Base-by-base conservation (phyloP, 2,888 invertebrate genomes). In the Troides aeacus region DNA sequence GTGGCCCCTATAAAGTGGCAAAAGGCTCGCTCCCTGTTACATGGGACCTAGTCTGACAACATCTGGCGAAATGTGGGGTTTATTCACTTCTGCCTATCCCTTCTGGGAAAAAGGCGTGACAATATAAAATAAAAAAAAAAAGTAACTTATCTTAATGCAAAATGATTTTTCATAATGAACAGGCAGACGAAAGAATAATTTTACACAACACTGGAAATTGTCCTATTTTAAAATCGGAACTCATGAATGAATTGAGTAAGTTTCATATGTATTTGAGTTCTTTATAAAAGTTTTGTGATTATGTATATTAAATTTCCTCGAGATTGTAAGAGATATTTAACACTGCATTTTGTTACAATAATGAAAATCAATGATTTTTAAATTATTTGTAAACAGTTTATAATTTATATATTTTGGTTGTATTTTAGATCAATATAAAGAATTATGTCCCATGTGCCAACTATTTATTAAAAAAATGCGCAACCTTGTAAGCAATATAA, bases 381-480 rank as follows among this genome's bases (percentile, higher is more conserved):
- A 18, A 12, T 18, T 15, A 50, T 50, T 15, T 5, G 4, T 50
- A 15, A 18, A 50, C 17, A 17, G 18, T 50, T 50, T 50, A 50
- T 50, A 50, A 15, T 50, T 50, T 15, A 17, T 50, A 2, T 50
- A 5, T 50, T 50, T 50, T 39, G 39, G 15, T 50, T 50, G 50
- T 10, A 21, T 66, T 68, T 61, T 70, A 86, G 86, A 77, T 75
- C 76, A 73, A n/a, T 78, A 78, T 39, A 77, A 75, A 66, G 74
- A 80, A 7, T 79, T 77, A 72, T 87, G 85, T 71, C 64, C 69
- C 17, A 75, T 77, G 72, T 86, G 85, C 70, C 78, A 77, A 73
- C 68, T 70, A n/a, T 69, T 83, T 6, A 71, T 84, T 53, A 75
- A 78, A 58, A 77, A 73, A 70, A 78, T 83, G 17, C 79, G 77